A percentile compares a stretch with the other conserved stretches of the same genome.
These are phyloP conservation scores for Zeugodacus cucurbitae DNA, from an alignment of 1,140 invertebrate genomes.

Conservation along the genomic window DNA sequence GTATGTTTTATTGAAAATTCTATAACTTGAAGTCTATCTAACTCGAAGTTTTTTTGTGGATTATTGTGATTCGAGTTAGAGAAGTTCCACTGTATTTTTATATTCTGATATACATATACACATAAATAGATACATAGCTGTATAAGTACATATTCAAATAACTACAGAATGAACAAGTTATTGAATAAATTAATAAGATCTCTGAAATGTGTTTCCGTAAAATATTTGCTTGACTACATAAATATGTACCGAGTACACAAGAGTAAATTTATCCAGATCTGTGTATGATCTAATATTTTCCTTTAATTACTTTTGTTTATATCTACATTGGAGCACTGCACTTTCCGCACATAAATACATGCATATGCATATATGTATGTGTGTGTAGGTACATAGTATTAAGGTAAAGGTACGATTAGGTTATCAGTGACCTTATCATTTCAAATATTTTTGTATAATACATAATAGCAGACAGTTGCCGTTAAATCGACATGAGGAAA, in stretches of 20 bases:
- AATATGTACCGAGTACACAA: background rate
- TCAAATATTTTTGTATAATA: no score
- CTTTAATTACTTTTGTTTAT: background rate
- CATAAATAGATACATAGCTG: background rate
- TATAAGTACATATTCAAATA: background rate
- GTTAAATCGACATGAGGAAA: no score
- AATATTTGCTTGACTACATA: background rate
- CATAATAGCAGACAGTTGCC: no score
- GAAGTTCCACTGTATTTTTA: no score
- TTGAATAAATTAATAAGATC: slow-evolving; percentile 13
- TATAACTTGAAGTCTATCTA: no score
- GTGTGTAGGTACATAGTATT: background rate
- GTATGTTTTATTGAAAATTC: no score
- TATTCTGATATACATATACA: background rate
- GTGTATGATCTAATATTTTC: background rate
- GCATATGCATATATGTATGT: background rate
- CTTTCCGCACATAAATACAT: background rate
- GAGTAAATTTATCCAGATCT: background rate
- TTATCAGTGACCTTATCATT: no score
- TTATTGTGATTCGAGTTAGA: no score
- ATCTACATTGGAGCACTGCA: no score
- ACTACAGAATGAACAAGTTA: background rate
- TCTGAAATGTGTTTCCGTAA: background rate
- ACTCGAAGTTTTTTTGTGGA: no score
- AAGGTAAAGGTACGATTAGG: no score